phyloP scores from a whole-genome alignment of 1,140 invertebrate species.

The Listronotus oregonensis region DNA sequence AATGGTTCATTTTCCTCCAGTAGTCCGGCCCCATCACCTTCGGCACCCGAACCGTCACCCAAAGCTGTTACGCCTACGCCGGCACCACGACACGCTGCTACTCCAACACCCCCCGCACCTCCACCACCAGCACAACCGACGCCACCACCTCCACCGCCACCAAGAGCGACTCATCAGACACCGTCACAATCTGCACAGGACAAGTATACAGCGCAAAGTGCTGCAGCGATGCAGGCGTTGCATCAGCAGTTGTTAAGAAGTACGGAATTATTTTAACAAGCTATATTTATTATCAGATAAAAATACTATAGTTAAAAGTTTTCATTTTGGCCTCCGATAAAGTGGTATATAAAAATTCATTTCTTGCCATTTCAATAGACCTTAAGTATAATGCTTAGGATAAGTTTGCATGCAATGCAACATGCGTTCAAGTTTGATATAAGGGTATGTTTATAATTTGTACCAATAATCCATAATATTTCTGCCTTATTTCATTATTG shows the following conservation, averaged over 20 bases:
- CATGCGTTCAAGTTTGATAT: no score
- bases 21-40: constrained; percentile 55
- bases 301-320: no score
- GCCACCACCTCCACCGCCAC: constrained; percentile 60
- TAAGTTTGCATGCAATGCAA: no score
- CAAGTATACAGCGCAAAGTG: constrained; percentile 68
- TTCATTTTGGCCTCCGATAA: no score
- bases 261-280: constrained; percentile 44
- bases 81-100: constrained; percentile 59
- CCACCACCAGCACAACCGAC: constrained; percentile 52
- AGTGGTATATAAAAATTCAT: no score
- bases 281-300: no score
- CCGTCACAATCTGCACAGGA: constrained; percentile 63
- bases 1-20: constrained; percentile 54
- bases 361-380: no score
- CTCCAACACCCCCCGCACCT: constrained; percentile 56
- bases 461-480: no score
- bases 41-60: constrained; percentile 58
- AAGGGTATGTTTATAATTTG: no score
- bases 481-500: no score
- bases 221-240: constrained; percentile 78
- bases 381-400: no score
- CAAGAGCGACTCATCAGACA: constrained; percentile 57
- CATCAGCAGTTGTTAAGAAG: constrained; percentile 79
- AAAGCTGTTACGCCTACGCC: constrained; percentile 62